Percentiles rank a stretch among this genome's conserved stretches.
These are phyloP conservation scores for Eurytoma californica DNA, from an alignment of 2,888 invertebrate species.

Conservation along the genomic window DNA sequence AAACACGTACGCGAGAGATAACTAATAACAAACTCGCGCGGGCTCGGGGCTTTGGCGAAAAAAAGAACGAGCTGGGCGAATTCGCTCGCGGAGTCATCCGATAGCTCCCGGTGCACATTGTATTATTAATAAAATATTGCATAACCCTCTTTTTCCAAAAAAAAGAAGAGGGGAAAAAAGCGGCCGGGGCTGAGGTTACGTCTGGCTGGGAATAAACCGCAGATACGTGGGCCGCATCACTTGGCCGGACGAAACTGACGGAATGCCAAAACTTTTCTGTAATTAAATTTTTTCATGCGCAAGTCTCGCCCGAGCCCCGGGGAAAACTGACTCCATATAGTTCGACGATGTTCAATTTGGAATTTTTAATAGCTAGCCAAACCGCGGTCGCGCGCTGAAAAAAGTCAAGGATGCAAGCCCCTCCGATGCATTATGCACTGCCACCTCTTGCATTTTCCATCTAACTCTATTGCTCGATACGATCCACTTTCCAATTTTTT, in stretches of 20 bases:
- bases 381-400: conserved; percentile 9
- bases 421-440: background rate
- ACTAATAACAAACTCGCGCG: conserved; percentile 53
- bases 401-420: background rate
- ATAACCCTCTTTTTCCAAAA: conserved; percentile 66
- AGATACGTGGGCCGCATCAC: conserved; percentile 66
- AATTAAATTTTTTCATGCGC: conserved; percentile 73
- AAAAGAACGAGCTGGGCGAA: background rate
- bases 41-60: background rate
- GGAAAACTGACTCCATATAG: conserved; percentile 51
- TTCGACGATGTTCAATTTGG: conserved; percentile 50
- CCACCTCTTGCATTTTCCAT: background rate
- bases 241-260: conserved; percentile 73
- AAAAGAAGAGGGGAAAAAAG: conserved; percentile 58
- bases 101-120: conserved; percentile 61
- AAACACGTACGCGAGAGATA: conserved; percentile 34
- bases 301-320: conserved; percentile 5
- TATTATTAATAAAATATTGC: conserved; percentile 73
- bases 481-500: no score
- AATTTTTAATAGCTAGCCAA: conserved; percentile 48
- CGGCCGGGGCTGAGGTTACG: conserved; percentile 58
- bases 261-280: conserved; percentile 75
- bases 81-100: conserved; percentile 57
- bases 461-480: no score
- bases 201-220: conserved; percentile 71